phyloP scores from a whole-genome alignment of 2,113 vertebrate genomes.

The Chitala chitala region DNA sequence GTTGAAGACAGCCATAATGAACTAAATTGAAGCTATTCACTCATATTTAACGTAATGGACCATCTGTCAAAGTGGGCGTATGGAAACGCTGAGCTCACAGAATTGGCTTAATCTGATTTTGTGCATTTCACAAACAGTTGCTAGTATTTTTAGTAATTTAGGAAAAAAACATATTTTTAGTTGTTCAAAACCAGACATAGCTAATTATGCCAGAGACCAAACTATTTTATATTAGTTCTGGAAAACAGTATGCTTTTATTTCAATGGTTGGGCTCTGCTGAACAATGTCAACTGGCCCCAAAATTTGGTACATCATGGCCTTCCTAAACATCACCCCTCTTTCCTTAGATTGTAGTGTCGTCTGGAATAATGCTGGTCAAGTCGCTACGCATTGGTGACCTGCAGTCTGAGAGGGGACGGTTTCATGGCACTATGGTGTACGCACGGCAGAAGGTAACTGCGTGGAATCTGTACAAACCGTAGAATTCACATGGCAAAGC shows the following conservation, averaged over 20 bases:
- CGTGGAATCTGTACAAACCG: too few species aligned
- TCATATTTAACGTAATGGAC: not conserved
- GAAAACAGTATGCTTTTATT: not conserved
- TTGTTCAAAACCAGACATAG: not conserved
- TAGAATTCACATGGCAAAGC: not conserved
- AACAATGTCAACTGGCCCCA: not conserved
- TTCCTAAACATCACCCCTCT: not conserved
- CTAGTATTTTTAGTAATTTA: not conserved
- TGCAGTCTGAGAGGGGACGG: slow-evolving; percentile 63
- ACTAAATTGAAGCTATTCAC: slow-evolving; percentile 4
- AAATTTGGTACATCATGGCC: not conserved
- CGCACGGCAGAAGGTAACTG: slow-evolving; percentile 66
- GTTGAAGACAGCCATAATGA: not conserved
- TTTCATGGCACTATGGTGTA: slow-evolving; percentile 70
- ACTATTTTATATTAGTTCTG: not conserved
- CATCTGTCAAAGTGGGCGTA: not conserved
- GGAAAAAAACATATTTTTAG: too few species aligned
- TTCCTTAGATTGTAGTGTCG: slow-evolving; percentile 59
- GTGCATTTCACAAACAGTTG: not conserved
- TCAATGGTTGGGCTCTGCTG: not conserved
- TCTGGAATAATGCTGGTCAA: slow-evolving; percentile 71
- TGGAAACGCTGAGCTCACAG: not conserved
- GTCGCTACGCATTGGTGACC: slow-evolving; percentile 66
- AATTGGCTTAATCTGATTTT: not conserved
- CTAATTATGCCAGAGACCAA: not conserved